Evolutionary conservation across 2,888 invertebrate genomes (phyloP).

Genomic region (Trichopria drosophilae): DNA sequence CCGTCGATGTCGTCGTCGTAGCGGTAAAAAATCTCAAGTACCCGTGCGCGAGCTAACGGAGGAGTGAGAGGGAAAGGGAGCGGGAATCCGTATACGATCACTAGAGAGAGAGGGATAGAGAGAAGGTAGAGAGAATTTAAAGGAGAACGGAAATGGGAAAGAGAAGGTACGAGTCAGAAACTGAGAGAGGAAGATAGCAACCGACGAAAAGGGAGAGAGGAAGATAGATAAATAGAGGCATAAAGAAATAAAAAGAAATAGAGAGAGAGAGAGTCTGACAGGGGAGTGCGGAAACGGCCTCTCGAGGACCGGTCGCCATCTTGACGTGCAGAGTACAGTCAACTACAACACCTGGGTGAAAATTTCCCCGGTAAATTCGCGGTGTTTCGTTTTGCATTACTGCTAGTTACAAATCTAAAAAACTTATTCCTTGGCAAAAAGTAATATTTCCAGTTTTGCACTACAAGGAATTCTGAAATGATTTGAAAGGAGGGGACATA

Average conservation of each 20-base stretch:
- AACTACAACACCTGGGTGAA: slow-evolving; percentile 38
- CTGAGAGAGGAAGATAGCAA: slow-evolving; percentile 19
- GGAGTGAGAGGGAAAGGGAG: slow-evolving; percentile 28
- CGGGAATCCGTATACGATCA: slow-evolving; percentile 18
- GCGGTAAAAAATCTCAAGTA: no score
- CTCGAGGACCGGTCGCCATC: slow-evolving; percentile 56
- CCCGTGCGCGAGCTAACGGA: slow-evolving; percentile 36
- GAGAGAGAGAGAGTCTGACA: slow-evolving; percentile 26
- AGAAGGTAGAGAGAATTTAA: slow-evolving; percentile 36
- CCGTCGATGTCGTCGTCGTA: no score
- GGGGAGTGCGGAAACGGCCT: slow-evolving; percentile 50
- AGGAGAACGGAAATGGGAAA: slow-evolving; percentile 29
- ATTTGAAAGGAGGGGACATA: no score
- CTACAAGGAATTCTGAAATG: no score
- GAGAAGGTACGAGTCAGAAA: slow-evolving; percentile 1
- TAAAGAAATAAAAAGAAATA: slow-evolving; percentile 34
- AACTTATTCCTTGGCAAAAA: no score
- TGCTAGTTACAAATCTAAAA: no score
- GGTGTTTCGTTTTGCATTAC: no score
- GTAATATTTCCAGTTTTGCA: no score
- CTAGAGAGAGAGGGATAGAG: slow-evolving; percentile 31
- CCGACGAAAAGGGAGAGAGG: slow-evolving; percentile 25
- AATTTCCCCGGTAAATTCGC: no score
- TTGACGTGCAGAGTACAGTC: slow-evolving; percentile 57
- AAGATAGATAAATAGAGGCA: slow-evolving; percentile 36